Base-by-base conservation (phyloP, 1,140 invertebrate genomes). In the Lucilia cuprina region DNA sequence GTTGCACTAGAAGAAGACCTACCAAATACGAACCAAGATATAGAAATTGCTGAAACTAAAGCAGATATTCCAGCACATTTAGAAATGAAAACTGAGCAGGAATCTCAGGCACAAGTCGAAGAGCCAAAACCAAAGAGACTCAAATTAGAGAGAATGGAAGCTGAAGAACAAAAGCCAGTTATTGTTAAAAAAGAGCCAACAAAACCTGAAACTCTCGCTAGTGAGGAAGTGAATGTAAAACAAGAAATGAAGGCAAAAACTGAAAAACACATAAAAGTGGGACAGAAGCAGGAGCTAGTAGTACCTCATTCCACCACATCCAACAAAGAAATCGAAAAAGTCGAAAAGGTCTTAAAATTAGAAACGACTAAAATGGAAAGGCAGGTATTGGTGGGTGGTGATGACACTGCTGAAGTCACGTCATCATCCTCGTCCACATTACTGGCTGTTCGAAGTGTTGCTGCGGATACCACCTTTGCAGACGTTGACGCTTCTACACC, bases 1-100 rank as follows among this genome's bases (percentile, higher is more conserved):
- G 25, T 82, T 85, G 1, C 17, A 92, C 88, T 83, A 91, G 89
- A 75, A 92, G 88, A 82, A 30, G 25, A 30, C 84, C 12, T 50
- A 83, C 9, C 41, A 84, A 34, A 35, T 55, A 19, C 75, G n/a
- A 30, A 49, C 65, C 0, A 10, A 41, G 35, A n/a, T n/a, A 12
- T 41, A 19, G 34, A 3, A 17, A 9, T 34, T 34, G 5, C 14
- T 47, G 75, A 78, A 41, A n/a, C 14, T 47, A n/a, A 41, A n/a
- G 8, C 9, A 17, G 8, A 78, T n/a, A n/a, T 4, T 19, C 7
- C 2, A n/a, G 10, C 35, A 21, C 1, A 47, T 41, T 35, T 41
- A 7, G 35, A 19, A 19, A 21, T 49, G 10, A 49, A 80, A 49
- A 49, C n/a, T 12, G 83, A 49, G 13, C 74, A 49, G 7, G 83